Base-by-base conservation (phyloP, 1,140 invertebrate species). In the Pemphigus obesinymphae region DNA sequence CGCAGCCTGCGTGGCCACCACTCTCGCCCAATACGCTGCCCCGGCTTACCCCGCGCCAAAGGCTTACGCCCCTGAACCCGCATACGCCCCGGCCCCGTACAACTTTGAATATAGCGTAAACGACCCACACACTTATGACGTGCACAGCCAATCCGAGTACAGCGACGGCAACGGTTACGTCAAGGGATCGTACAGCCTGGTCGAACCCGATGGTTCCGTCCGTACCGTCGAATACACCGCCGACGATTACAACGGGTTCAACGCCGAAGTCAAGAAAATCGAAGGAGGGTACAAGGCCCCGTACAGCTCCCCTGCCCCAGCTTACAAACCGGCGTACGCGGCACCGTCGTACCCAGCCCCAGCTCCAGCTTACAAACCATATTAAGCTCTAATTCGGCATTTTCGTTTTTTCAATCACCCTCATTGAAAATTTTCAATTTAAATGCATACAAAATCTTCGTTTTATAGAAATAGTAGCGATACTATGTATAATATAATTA, bases 161-260 rank as follows among this genome's bases (percentile, higher is more conserved):
- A 61, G 86, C 31, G 84, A 86, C 66, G 86, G 86, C 37, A 84
- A 86, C 70, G 43, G 55, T 26, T 29, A 58, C 55, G 72, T 75
- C 7, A 82, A 83, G 29, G 83, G 83, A 26, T 43, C 37, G 17
- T 84, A 84, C 82, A 66, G 58, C 31, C 34, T 83, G 7, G 82
- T 91, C 88, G 91, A 91, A 31, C 26, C 58, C 13, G 58, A 61
- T 0, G 58, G 58, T 61, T 61, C 58, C 15, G 17, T 15, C 26
- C 58, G 58, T 6, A 15, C 15, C 63, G 91, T 92, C 26, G 89
- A 91, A 72, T 92, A 92, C 83, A 90, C 89, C 6, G 90, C 90
- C 8, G 91, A 91, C 84, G 83, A 87, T n/a, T 88, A 90, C 76
- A 89, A 89, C 83, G 91, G 91, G 58, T 92, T 91, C 86, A 91